Percentiles rank a stretch among this genome's conserved stretches.
Evolutionary conservation across 2,797 vertebrate genomes (phyloP).

Genomic region (Coccyzus lansbergi): DNA sequence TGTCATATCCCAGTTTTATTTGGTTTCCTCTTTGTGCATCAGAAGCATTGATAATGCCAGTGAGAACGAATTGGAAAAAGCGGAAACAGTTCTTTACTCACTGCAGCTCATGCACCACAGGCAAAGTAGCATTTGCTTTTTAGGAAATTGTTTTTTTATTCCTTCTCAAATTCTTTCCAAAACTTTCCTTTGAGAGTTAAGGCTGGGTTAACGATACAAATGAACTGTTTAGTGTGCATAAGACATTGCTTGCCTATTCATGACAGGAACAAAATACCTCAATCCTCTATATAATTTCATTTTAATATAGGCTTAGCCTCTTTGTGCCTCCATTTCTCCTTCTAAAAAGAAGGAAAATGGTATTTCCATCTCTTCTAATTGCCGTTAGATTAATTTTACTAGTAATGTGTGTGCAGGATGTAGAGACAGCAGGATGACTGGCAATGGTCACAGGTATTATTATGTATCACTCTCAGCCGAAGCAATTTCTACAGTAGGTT

Average conservation of each 20-base stretch:
- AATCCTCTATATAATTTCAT: background rate
- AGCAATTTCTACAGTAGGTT: conserved; percentile 61
- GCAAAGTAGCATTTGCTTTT: background rate
- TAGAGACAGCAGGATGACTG: conserved; percentile 2
- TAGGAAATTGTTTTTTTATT: background rate
- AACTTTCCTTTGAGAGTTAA: background rate
- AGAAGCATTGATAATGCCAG: background rate
- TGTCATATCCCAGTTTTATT: conserved; percentile 60
- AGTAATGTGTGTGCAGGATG: background rate
- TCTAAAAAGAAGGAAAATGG: background rate
- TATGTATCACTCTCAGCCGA: conserved; percentile 39
- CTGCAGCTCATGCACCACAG: background rate
- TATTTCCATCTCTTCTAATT: background rate
- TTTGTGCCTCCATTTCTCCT: conserved; percentile 46
- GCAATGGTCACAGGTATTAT: conserved; percentile 29
- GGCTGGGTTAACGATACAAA: background rate
- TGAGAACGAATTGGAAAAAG: background rate
- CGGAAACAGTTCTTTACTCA: background rate
- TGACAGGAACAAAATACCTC: background rate
- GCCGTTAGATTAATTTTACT: background rate
- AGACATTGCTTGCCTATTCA: background rate
- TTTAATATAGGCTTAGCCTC: background rate
- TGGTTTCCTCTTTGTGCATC: conserved; percentile 1
- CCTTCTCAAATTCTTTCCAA: background rate
- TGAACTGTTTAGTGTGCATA: background rate